A percentile compares a stretch with the other conserved stretches of the same genome.
phyloP scores from a whole-genome alignment of 2,888 invertebrate genomes.

The Labia minor region DNA sequence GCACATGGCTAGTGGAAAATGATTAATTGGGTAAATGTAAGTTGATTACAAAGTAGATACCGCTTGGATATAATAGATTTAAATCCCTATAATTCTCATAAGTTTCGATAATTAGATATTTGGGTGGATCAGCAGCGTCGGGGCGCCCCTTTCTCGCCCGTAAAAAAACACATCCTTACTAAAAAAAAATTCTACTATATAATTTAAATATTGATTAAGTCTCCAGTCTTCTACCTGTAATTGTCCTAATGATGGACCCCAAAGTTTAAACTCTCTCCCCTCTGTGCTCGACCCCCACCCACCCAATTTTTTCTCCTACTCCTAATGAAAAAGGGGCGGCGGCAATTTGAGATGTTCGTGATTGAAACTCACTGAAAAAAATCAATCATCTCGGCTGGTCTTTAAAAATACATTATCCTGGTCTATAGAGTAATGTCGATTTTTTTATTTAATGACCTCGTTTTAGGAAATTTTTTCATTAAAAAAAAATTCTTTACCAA shows the following conservation, averaged over 20 bases:
- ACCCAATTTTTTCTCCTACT: too few species aligned
- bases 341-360: constrained; percentile 6
- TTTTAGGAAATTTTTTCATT: background rate
- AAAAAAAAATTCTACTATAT: background rate
- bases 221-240: background rate
- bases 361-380: constrained; percentile 13
- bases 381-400: constrained; percentile 2
- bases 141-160: background rate
- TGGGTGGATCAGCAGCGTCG: background rate
- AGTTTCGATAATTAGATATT: background rate
- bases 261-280: background rate
- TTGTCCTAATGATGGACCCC: background rate
- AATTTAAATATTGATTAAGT: constrained; percentile 13
- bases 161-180: background rate
- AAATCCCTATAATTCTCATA: constrained; percentile 7
- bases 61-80: background rate
- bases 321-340: constrained; percentile 1
- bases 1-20: background rate
- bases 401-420: constrained; percentile 7
- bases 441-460: constrained; percentile 1
- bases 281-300: too few species aligned
- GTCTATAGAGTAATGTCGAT: background rate
- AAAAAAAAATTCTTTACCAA: background rate
- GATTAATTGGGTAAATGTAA: background rate
- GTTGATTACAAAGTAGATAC: background rate